Percentiles rank a stretch among this genome's conserved stretches.
Evolutionary conservation across 2,888 invertebrate species (phyloP).

Genomic region (Antitype chi): DNA sequence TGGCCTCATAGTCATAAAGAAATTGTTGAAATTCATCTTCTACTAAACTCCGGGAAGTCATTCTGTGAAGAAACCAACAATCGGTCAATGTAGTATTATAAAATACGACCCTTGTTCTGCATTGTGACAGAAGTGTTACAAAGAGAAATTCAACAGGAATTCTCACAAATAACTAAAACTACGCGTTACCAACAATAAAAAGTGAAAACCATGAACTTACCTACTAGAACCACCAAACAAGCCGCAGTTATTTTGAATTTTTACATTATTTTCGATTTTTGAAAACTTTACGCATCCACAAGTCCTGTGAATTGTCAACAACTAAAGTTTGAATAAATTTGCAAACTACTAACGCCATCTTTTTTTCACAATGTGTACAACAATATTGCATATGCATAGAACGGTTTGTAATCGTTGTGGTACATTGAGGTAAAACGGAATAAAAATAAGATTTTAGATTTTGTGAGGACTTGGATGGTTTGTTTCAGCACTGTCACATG

Average conservation of each 20-base stretch:
- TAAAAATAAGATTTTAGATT: neutral
- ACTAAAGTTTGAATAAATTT: neutral
- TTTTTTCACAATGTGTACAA: neutral
- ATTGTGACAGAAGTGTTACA: constrained; percentile 9
- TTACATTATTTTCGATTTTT: constrained; percentile 1
- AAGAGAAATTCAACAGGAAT: neutral
- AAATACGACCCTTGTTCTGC: constrained; percentile 6
- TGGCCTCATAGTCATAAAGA: constrained; percentile 3
- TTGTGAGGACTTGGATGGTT: neutral
- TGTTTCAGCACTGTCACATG: neutral
- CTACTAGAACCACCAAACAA: no score
- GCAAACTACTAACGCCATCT: constrained; percentile 2
- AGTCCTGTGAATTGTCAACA: neutral
- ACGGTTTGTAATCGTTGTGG: neutral
- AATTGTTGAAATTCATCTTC: constrained; percentile 1
- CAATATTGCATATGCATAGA: neutral
- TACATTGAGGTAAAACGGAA: neutral
- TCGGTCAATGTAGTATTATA: neutral
- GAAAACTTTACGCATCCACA: neutral
- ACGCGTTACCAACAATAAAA: neutral
- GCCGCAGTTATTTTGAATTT: constrained; percentile 8
- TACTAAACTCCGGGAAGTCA: constrained; percentile 2
- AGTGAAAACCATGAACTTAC: neutral
- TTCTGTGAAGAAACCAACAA: constrained; percentile 5
- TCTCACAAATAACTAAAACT: neutral